Evolutionary conservation across 1,140 invertebrate species (phyloP).

Genomic region (Rhagoletis pomonella): DNA sequence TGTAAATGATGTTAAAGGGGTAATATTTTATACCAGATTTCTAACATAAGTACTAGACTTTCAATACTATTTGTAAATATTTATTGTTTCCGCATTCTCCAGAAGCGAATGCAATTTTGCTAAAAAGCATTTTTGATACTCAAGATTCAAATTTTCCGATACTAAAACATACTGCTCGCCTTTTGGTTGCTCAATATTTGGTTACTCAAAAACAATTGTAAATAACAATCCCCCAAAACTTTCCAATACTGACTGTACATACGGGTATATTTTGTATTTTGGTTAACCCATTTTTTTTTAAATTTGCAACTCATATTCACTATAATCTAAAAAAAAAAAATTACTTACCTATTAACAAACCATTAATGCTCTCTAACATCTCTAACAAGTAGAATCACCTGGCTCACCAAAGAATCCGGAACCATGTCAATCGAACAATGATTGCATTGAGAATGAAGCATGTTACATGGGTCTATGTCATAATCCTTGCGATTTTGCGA

Average conservation of each 20-base stretch:
- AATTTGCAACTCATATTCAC: constrained; percentile 20
- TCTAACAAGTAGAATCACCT: constrained; percentile 77
- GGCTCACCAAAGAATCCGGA: constrained; percentile 80
- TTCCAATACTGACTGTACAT: neutral
- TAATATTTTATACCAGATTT: too few relatives aligned
- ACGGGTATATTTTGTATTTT: constrained; percentile 17
- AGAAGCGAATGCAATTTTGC: too few relatives aligned
- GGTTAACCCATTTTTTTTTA: constrained; percentile 40
- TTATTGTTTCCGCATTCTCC: too few relatives aligned
- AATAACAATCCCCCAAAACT: constrained; percentile 12
- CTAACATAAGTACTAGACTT: too few relatives aligned
- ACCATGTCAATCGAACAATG: constrained; percentile 83
- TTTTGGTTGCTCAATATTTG: neutral
- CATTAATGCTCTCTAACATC: constrained; percentile 36
- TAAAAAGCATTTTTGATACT: too few relatives aligned
- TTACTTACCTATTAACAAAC: constrained; percentile 40
- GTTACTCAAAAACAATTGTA: neutral
- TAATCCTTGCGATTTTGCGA: constrained; percentile 84
- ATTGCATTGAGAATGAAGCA: constrained; percentile 84
- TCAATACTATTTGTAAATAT: too few relatives aligned
- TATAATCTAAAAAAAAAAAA: constrained; percentile 40
- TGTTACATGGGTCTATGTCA: constrained; percentile 84
- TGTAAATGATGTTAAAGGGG: too few relatives aligned
- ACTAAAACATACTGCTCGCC: neutral
- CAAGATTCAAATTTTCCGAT: too few relatives aligned